Evolutionary conservation across 2,113 vertebrate species (phyloP).

Genomic region (Rhinogobius similis): DNA sequence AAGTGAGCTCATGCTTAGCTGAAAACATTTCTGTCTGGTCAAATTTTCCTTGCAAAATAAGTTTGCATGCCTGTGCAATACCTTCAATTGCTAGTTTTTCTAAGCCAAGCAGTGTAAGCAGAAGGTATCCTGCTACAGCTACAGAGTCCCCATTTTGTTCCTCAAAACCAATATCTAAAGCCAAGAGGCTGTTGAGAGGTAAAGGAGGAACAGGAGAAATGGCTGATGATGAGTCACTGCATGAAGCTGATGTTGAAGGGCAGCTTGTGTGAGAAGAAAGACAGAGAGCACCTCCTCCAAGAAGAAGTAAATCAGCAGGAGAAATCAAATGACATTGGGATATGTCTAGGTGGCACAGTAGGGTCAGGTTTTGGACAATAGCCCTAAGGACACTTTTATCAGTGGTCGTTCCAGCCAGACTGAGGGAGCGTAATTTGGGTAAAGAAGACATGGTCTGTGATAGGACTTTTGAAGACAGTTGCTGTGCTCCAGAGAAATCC

Average conservation of each 20-base stretch:
- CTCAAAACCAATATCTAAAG: constrained; percentile 73
- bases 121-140: constrained; percentile 63
- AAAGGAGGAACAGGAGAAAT: constrained; percentile 26
- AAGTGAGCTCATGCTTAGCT: constrained; percentile 48
- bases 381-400: constrained; percentile 58
- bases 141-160: constrained; percentile 55
- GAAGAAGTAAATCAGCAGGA: constrained; percentile 64
- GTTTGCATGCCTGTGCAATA: constrained; percentile 61
- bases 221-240: not conserved
- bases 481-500: constrained; percentile 69
- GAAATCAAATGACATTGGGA: constrained; percentile 68
- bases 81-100: constrained; percentile 68
- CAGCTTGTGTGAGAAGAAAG: constrained; percentile 4
- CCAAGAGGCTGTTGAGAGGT: constrained; percentile 65
- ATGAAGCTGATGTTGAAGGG: constrained; percentile 1
- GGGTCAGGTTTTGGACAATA: constrained; percentile 41
- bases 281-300: constrained; percentile 32
- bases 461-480: constrained; percentile 62
- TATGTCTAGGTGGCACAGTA: constrained; percentile 71
- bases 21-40: constrained; percentile 46
- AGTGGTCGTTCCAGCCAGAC: constrained; percentile 63
- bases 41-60: constrained; percentile 60
- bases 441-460: constrained; percentile 63
- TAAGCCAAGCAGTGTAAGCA: constrained; percentile 69
- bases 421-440: constrained; percentile 64